Conservation (phyloP, 2,797 vertebrate genomes). For the Argyrosomus regius region DNA sequence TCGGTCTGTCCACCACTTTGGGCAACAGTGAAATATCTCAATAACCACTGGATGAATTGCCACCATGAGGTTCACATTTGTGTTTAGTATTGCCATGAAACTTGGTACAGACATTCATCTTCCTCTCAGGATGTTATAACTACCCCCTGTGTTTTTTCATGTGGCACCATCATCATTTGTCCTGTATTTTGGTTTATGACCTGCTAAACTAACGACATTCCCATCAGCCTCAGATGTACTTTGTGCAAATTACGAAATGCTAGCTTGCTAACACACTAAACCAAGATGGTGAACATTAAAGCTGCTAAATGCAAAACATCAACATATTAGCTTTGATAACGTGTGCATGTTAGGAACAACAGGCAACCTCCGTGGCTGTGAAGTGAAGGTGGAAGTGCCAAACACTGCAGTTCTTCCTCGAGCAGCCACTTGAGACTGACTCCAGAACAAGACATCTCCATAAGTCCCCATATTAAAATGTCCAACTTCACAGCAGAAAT, state of each 20-base stretch:
- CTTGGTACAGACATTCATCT: not conserved
- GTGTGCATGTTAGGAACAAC: not conserved
- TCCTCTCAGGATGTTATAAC: not conserved
- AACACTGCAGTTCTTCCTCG: too few relatives aligned
- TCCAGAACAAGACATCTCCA: too few relatives aligned
- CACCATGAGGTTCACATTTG: not conserved
- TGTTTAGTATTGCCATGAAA: not conserved
- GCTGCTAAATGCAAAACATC: not conserved
- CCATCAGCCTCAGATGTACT: not conserved
- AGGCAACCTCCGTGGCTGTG: too few relatives aligned
- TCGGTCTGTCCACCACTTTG: not conserved
- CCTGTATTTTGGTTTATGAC: not conserved
- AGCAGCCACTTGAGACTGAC: too few relatives aligned
- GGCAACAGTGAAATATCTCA: not conserved
- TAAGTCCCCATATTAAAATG: too few relatives aligned
- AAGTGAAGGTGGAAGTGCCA: too few relatives aligned
- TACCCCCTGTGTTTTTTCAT: not conserved
- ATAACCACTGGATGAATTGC: not conserved
- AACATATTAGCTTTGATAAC: not conserved
- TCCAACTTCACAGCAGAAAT: too few relatives aligned
- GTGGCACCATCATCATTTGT: not conserved
- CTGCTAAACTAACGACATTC: not conserved
- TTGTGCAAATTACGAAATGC: too few relatives aligned
- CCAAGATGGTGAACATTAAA: not conserved
- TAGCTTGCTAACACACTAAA: not conserved